Base-by-base conservation (phyloP, 64 coral and sea anemone species). In the Actinia tenebrosa region DNA sequence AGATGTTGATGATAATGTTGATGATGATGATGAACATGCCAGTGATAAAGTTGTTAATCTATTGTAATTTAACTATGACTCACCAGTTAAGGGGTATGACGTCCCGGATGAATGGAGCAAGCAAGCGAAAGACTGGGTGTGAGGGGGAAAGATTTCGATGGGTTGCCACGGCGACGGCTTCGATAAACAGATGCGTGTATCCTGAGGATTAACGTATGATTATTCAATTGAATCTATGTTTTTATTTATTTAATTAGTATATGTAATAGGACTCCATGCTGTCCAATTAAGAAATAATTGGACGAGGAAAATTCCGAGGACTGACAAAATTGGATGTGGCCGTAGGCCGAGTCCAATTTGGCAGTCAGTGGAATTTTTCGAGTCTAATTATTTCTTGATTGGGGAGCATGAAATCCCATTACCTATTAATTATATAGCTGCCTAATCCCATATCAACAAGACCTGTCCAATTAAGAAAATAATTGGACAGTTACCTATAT, bases 91-190 rank as follows among this genome's bases (percentile, higher is more conserved):
- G 85, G 4, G 92, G 89, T 64, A 94, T 94, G 17, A 94, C 63
- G 86, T 89, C 89, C 58, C 89, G 89, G 6, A 94, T 88, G 46
- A 93, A 98, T 8, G 95, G 92, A 22, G 95, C 92, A 20, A 98
- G 89, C 17, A 98, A 63, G 46, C 92, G 93, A 82, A 89, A 98
- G 71, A 94, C 88, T 77, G 96, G 96, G 27, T 98, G 96, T 15
- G 96, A 98, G 11, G 96, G 96, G 63, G 92, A 94, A 3, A 98
- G 92, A 45, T 98, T 92, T 18, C 96, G 89, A 64, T 94, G 96
- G 3, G 92, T 98, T 83, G 96, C 96, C 68, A 98, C 84, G 43
- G 96, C 85, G 75, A 98, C 84, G 5, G 92, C 82, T 84, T 98
- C 92, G 54, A 92, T 86, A 6, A 98, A 53, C 0, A 98, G 82